These are phyloP conservation scores for Limnephilus lunatus DNA, from an alignment of 2,888 invertebrate species.

Conservation along the genomic window DNA sequence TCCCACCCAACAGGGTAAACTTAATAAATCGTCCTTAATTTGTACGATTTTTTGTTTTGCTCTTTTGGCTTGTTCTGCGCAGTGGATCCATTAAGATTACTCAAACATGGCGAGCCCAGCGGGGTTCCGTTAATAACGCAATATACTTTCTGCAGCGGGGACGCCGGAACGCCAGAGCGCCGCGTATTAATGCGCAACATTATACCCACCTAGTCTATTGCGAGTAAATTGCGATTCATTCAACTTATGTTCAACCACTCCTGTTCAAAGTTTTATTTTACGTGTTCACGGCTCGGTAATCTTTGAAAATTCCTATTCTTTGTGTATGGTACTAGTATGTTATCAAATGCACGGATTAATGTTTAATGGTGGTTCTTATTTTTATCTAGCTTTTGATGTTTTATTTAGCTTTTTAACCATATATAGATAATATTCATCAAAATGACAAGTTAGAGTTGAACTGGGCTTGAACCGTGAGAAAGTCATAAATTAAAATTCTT, in stretches of 20 bases:
- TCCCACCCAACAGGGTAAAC: slow-evolving; percentile 43
- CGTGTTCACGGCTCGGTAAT: background rate
- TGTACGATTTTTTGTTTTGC: slow-evolving; percentile 51
- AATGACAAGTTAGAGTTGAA: too few species aligned
- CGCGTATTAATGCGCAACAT: background rate
- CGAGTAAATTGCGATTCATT: background rate
- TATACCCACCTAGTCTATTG: background rate
- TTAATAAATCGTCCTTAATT: slow-evolving; percentile 55
- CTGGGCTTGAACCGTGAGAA: too few species aligned
- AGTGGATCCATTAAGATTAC: slow-evolving; percentile 14
- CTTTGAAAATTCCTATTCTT: background rate
- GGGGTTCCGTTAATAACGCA: slow-evolving; percentile 43
- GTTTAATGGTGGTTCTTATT: background rate
- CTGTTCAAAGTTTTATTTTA: background rate
- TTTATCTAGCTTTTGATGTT: background rate
- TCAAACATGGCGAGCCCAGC: slow-evolving; percentile 40
- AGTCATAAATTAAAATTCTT: too few species aligned
- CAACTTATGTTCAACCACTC: background rate
- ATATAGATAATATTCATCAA: too few species aligned
- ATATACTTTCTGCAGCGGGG: slow-evolving; percentile 41
- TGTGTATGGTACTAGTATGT: background rate
- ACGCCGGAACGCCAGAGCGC: background rate
- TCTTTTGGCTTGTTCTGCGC: slow-evolving; percentile 16
- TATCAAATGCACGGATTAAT: background rate
- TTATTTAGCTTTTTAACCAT: too few species aligned